Evolutionary conservation across 2,888 invertebrate species (phyloP), one percentile per base, ranked within the genome.

Genomic region (Carterocephalus palaemon): DNA sequence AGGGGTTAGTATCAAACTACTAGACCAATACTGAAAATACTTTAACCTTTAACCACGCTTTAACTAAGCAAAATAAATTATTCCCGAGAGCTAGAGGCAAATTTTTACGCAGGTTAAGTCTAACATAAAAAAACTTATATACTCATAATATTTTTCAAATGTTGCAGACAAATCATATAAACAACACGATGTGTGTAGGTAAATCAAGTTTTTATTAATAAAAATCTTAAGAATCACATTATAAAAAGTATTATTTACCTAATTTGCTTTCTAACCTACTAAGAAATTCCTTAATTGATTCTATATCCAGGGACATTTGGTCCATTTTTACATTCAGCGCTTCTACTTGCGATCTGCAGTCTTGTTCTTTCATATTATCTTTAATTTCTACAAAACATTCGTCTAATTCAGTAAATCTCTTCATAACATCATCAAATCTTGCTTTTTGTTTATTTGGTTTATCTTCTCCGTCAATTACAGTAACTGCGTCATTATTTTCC

Each of bases 281-380:
- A 45, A 85, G 68, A 47, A 78, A 67, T 23, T 65, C 61, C 46
- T 82, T 84, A 4, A 84, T 74, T 9, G 49, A 54, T 47, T 75
- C 71, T 23, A 86, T 65, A 52, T 85, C 85, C 23, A 72, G 24
- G 1, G 79, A 66, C 53, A 85, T 67, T 56, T 79, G 73, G 48
- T 85, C 81, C 39, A 86, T 64, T 59, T 83, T 85, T 0, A 70
- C 65, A 56, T 77, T 75, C 2, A 86, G 51, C 3, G 60, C 57
- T 7, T 78, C 75, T 16, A 82, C 51, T 1, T 71, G 67, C 4
- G 57, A 51, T 32, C 65, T 73, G 0, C 71, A 59, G 28, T 73
- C 70, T 37, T 77, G 66, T 12, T 54, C 56, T 9, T 49, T 63
- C 3, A 81, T 68, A 47, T 81, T 66, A 7, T 64, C 60, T 52